These are phyloP conservation scores for Zaprionus bogoriensis DNA, from an alignment of 2,888 invertebrate species.

Conservation along the genomic window DNA sequence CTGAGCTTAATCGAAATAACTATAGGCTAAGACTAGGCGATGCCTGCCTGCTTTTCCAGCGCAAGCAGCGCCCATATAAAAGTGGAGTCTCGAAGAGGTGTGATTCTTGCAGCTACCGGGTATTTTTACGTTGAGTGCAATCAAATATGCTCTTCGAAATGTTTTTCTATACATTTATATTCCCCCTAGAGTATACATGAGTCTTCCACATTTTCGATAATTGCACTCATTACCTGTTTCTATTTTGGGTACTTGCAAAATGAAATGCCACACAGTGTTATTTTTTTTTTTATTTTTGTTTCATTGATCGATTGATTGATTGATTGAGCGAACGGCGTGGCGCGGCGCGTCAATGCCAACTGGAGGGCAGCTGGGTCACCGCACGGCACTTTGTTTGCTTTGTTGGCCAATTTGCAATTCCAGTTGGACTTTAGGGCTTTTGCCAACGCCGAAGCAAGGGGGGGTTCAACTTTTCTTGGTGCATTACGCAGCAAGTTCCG, in stretches of 20 bases:
- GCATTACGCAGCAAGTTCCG: constrained; percentile 41
- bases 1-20: too few species aligned
- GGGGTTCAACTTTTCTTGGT: constrained; percentile 29
- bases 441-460: too few species aligned
- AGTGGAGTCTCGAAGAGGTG: too few species aligned
- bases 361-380: constrained; percentile 51
- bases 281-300: constrained; percentile 1
- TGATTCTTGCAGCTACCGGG: too few species aligned
- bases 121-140: too few species aligned
- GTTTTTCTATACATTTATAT: not conserved
- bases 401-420: constrained; percentile 34
- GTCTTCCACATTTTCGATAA: not conserved
- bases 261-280: constrained; percentile 40
- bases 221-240: not conserved
- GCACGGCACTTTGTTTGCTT: constrained; percentile 40
- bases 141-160: too few species aligned
- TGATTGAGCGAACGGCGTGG: constrained; percentile 37
- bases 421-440: not conserved
- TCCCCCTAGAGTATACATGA: not conserved
- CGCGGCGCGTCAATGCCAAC: constrained; percentile 36
- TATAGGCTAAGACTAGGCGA: too few species aligned
- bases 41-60: too few species aligned
- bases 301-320: constrained; percentile 31
- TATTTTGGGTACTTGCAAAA: constrained; percentile 22
- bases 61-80: too few species aligned